Evolutionary conservation across 2,113 vertebrate genomes (phyloP).

Genomic region (Neoarius graeffei): DNA sequence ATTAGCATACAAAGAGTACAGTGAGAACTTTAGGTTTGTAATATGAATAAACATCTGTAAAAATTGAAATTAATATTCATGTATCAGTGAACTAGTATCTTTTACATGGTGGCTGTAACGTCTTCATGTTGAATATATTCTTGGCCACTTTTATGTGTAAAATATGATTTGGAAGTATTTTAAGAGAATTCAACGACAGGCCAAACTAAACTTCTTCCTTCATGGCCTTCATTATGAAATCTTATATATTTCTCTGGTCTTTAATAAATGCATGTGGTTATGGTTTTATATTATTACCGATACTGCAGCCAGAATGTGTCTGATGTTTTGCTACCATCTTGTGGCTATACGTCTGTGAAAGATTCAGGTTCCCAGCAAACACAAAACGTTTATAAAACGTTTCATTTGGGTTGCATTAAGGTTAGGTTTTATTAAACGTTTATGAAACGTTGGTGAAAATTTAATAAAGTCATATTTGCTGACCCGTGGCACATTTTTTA

Average conservation of each 20-base stretch:
- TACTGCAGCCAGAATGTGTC: neutral
- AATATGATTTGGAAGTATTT: neutral
- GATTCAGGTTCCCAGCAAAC: too few species aligned
- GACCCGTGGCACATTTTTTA: too few species aligned
- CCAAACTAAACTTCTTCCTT: neutral
- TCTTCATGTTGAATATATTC: neutral
- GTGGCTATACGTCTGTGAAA: neutral
- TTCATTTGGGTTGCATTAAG: too few species aligned
- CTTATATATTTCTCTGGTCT: neutral
- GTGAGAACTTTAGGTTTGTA: neutral
- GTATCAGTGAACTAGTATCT: neutral
- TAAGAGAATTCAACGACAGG: neutral
- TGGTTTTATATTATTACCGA: neutral
- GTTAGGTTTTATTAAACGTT: too few species aligned
- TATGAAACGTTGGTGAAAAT: too few species aligned
- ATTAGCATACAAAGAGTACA: neutral
- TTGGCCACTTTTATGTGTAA: neutral
- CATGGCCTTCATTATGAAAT: neutral
- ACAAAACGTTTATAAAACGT: too few species aligned
- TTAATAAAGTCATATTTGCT: too few species aligned
- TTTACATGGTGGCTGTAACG: neutral
- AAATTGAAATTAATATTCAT: neutral
- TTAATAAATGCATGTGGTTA: neutral
- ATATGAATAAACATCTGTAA: neutral
- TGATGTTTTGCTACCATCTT: slow-evolving; percentile 19